Base-by-base conservation (phyloP, 2,888 invertebrate species). In the Drosophila engyochracea region DNA sequence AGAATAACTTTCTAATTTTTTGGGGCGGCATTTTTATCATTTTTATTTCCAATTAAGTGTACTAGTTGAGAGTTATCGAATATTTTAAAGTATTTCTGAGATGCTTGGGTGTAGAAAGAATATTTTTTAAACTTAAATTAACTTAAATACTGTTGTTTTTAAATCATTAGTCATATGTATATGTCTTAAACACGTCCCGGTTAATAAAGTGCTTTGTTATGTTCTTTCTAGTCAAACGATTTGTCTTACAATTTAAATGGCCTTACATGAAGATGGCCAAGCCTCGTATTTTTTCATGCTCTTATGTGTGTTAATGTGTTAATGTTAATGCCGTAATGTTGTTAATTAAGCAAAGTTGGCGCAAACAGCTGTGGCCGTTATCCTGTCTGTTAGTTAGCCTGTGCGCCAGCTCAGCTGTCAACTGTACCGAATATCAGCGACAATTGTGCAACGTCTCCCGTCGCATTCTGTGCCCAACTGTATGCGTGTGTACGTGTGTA, bases 281-380 rank as follows among this genome's bases (percentile, higher is more conserved):
- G 10, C 22, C 6, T 28, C 22, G n/a, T 30, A 10, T 7, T n/a
- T 41, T 30, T 39, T n/a, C 22, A n/a, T n/a, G 22, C 4, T n/a
- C 12, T 16, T 37, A 7, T 4, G 9, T 9, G n/a, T 54, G 57
- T 73, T 49, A 79, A 75, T 9, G n/a, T 54, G 61, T 73, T 49
- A 79, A 75, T 86, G 69, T 64, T 84, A 77, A 82, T 69, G 67
- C 53, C 54, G 71, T 81, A 79, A 84, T 80, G 60, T 64, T 82
- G 89, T 82, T 89, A 89, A 90, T 90, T 85, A 85, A 74, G 74
- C 73, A 59, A 68, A 77, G 30, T 74, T 65, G 58, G 52, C 47
- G 53, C 51, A 60, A 57, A 39, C 69, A 81, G 60, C 65, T 69
- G 77, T 57, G 71, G 61, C 51, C 66, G 57, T n/a, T 58, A 19